phyloP scores from a whole-genome alignment of 2,888 invertebrate species.

The Mellilla xanthometata region DNA sequence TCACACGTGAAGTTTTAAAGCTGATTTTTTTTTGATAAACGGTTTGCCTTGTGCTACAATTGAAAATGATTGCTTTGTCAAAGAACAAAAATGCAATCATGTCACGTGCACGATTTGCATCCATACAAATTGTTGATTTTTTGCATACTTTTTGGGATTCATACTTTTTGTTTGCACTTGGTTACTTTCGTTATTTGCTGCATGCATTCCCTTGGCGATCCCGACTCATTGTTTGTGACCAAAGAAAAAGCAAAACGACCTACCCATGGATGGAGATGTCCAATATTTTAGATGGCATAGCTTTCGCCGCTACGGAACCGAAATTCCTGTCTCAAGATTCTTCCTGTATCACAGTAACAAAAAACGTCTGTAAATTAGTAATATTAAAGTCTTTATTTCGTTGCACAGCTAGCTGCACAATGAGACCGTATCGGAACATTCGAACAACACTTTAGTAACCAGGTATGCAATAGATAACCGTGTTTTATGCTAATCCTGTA shows the following conservation, averaged over 20 bases:
- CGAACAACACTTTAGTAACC: constrained; percentile 74
- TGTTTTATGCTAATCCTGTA: constrained; percentile 76
- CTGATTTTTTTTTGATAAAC: too few species aligned
- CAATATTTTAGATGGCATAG: constrained; percentile 83
- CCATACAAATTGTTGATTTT: background rate
- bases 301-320: constrained; percentile 78
- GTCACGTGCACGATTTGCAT: background rate
- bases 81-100: too few species aligned
- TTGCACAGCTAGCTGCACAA: constrained; percentile 43
- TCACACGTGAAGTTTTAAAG: too few species aligned
- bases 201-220: constrained; percentile 77
- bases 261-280: constrained; percentile 79
- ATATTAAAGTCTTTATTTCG: constrained; percentile 54
- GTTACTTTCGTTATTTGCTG: constrained; percentile 31
- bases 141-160: background rate
- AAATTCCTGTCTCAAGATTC: constrained; percentile 73
- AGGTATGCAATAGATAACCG: constrained; percentile 78
- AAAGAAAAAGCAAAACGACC: constrained; percentile 76
- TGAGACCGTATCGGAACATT: constrained; percentile 62
- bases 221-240: constrained; percentile 77
- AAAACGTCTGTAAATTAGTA: constrained; percentile 52
- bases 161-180: background rate
- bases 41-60: too few species aligned
- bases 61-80: too few species aligned
- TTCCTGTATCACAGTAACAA: constrained; percentile 37